Evolutionary conservation across 2,797 vertebrate genomes (phyloP).

Genomic region (Sebastes jordani): DNA sequence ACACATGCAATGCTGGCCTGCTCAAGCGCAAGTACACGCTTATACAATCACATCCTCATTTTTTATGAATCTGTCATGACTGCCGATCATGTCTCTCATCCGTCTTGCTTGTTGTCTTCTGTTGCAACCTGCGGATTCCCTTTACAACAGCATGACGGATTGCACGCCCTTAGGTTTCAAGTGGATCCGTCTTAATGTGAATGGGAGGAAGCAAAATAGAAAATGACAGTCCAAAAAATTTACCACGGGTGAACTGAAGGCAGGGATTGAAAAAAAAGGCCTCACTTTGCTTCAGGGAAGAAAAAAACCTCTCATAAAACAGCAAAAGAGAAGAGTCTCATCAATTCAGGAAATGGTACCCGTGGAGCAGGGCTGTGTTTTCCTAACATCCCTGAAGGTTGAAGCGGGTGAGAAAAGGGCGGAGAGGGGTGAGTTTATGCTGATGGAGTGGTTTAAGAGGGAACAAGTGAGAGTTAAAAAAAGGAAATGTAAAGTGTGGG

Average conservation of each 20-base stretch:
- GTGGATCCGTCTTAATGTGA: not conserved
- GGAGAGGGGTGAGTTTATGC: constrained; percentile 8
- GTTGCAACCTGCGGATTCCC: not conserved
- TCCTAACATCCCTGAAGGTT: constrained; percentile 25
- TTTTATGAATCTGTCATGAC: not conserved
- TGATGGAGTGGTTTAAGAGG: constrained; percentile 19
- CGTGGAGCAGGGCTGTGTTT: constrained; percentile 23
- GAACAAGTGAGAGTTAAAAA: constrained; percentile 4
- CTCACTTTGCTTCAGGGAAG: not conserved
- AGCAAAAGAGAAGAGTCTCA: not conserved
- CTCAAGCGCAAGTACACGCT: not conserved
- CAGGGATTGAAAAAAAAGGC: not conserved
- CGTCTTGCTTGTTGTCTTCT: not conserved
- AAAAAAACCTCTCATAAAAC: not conserved
- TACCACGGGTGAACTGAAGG: not conserved
- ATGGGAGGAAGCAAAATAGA: not conserved
- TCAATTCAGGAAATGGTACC: constrained; percentile 24
- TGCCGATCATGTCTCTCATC: not conserved
- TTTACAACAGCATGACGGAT: not conserved
- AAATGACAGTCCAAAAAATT: not conserved
- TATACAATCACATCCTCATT: not conserved
- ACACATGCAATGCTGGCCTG: not conserved
- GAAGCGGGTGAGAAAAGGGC: not conserved
- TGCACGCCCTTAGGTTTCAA: not conserved
- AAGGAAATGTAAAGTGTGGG: constrained; percentile 16